Percentiles rank a stretch among this genome's conserved stretches.
phyloP scores from a whole-genome alignment of 1,140 invertebrate genomes.

The Ylistrum balloti region DNA sequence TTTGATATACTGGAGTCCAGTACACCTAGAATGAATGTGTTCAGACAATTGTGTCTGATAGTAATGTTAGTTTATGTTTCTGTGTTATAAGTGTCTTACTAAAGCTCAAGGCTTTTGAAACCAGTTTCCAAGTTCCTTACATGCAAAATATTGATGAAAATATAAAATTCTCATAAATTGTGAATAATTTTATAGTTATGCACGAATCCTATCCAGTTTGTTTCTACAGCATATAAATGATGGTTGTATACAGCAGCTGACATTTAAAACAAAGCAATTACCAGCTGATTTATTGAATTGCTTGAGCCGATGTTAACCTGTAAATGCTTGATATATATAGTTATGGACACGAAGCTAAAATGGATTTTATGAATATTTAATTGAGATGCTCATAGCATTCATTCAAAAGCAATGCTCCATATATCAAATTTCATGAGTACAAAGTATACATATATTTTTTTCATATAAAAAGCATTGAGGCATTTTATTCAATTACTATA shows the following conservation, averaged over 20 bases:
- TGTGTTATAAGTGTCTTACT: background rate
- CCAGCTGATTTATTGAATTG: background rate
- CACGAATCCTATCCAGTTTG: constrained; percentile 15
- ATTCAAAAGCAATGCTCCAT: background rate
- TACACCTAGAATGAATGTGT: background rate
- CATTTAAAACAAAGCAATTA: constrained; percentile 36
- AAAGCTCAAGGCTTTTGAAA: background rate
- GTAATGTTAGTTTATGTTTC: constrained; percentile 3
- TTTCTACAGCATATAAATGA: background rate
- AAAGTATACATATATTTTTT: background rate
- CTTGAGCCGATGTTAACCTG: constrained; percentile 23
- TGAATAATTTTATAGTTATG: constrained; percentile 40
- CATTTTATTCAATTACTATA: background rate
- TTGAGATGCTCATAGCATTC: background rate
- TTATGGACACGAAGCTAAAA: background rate
- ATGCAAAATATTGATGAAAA: constrained; percentile 7
- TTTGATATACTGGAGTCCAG: background rate
- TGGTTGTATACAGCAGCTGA: background rate
- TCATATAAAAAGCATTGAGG: constrained; percentile 9
- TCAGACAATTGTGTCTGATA: constrained; percentile 8
- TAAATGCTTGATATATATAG: constrained; percentile 27
- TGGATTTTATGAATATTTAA: constrained; percentile 16
- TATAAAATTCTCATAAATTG: constrained; percentile 29
- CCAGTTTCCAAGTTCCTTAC: constrained; percentile 19
- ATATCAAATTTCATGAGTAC: background rate